Evolutionary conservation across 2,797 vertebrate genomes (phyloP).

Genomic region (Psittacula echo): DNA sequence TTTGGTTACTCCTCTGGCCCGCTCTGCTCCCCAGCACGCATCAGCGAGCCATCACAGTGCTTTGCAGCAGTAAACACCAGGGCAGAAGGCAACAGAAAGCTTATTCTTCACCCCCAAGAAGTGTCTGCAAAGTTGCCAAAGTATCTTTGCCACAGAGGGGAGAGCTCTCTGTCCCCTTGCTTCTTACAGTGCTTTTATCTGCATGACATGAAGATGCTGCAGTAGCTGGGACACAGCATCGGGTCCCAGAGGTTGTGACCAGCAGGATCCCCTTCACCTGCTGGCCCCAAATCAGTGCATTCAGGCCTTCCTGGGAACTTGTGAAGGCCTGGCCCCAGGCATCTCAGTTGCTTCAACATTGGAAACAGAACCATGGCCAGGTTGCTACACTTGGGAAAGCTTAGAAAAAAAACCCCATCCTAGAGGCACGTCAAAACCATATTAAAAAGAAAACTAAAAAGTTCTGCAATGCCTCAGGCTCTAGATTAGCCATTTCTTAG

Average conservation of each 20-base stretch:
- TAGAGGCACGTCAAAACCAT: neutral
- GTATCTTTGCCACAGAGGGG: rapidly evolving
- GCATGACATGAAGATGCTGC: neutral
- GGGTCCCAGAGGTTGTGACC: neutral
- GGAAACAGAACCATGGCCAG: neutral
- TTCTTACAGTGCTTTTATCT: neutral
- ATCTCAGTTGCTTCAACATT: neutral
- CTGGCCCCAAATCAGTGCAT: neutral
- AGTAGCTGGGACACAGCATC: neutral
- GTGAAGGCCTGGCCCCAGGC: rapidly evolving
- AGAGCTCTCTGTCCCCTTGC: neutral
- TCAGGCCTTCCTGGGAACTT: neutral
- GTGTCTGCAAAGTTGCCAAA: rapidly evolving
- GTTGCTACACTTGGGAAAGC: neutral
- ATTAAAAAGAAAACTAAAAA: neutral
- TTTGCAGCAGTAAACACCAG: neutral
- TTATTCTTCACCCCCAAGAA: neutral
- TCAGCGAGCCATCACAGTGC: rapidly evolving
- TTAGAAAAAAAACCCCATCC: rapidly evolving
- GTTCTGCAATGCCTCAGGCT: neutral
- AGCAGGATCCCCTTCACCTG: neutral
- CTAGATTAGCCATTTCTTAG: neutral
- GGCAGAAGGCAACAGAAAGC: neutral
- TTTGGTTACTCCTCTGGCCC: neutral
- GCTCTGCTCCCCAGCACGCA: neutral